Base-by-base conservation (phyloP, 2,888 invertebrate genomes). In the Netelia fuscicornis region DNA sequence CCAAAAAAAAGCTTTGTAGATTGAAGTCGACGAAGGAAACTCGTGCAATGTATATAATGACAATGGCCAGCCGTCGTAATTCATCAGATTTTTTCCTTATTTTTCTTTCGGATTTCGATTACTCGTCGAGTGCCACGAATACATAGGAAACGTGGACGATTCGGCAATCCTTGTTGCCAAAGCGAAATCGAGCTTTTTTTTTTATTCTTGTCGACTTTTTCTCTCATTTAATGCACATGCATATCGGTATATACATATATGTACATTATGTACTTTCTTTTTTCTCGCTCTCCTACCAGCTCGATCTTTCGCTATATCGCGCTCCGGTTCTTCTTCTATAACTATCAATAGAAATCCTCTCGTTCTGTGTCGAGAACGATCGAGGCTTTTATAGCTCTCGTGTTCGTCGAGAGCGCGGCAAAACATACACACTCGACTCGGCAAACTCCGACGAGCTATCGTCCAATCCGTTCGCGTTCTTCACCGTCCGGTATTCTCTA, bases 71-170 rank as follows among this genome's bases (percentile, higher is more conserved):
- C 86, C 85, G 80, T 87, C 79, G 89, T 90, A 91, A 92, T 91
- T 92, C 91, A 91, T 92, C 89, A 88, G 80, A 52, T 72, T 83
- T 70, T 79, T 85, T 85, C 86, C 30, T 54, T 77, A 84, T 85
- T 86, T 80, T 87, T 81, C 74, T 84, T 80, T 81, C 78, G 87
- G 88, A 91, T 91, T 92, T 92, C 89, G 89, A 91, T 92, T 91
- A 92, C 90, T 89, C 87, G 75, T 90, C 84, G 88, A 91, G 88
- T 90, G 86, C 84, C 71, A 30, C 10, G 58, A 52, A 56, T 72
- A 42, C 54, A 72, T 23, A 65, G 74, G n/a, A 17, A 76, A 81
- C 84, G 72, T 88, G 82, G 81, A 37, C 37, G 37, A 77, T 78
- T 88, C 84, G 86, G 83, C 85, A 86, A 87, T 88, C 86, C 87